Evolutionary conservation across 2,888 invertebrate species (phyloP).

Genomic region (Empis livida): DNA sequence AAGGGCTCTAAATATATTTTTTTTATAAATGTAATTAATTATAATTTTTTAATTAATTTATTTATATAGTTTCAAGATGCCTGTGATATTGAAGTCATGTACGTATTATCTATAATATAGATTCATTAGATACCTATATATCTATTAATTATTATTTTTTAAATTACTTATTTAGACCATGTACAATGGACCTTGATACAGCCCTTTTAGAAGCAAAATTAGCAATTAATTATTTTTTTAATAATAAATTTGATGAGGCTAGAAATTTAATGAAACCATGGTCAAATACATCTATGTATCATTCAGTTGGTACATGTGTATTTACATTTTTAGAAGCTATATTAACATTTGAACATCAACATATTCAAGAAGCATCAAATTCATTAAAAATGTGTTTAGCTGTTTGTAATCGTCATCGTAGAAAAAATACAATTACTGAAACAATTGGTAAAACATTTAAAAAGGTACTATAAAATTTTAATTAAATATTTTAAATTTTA

Average conservation of each 20-base stretch:
- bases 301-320: slow-evolving; percentile 77
- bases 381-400: slow-evolving; percentile 63
- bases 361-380: slow-evolving; percentile 59
- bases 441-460: slow-evolving; percentile 70
- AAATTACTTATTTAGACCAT: background rate
- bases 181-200: slow-evolving; percentile 21
- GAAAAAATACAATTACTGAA: slow-evolving; percentile 52
- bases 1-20: no score
- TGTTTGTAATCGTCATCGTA: slow-evolving; percentile 52
- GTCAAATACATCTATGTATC: slow-evolving; percentile 78
- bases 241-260: slow-evolving; percentile 78
- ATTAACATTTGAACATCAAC: slow-evolving; percentile 76
- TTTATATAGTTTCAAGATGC: slow-evolving; percentile 6
- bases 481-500: background rate
- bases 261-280: slow-evolving; percentile 64
- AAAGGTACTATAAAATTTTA: slow-evolving; percentile 26
- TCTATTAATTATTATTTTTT: no score
- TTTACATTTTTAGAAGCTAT: slow-evolving; percentile 87
- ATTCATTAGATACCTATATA: no score
- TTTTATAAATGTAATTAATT: no score
- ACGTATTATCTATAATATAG: background rate
- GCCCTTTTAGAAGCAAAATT: slow-evolving; percentile 64
- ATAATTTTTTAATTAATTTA: background rate
- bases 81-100: slow-evolving; percentile 5
- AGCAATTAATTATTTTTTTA: slow-evolving; percentile 82